Conservation (phyloP, 2,797 vertebrate genomes). For the Heterohyrax brucei region DNA sequence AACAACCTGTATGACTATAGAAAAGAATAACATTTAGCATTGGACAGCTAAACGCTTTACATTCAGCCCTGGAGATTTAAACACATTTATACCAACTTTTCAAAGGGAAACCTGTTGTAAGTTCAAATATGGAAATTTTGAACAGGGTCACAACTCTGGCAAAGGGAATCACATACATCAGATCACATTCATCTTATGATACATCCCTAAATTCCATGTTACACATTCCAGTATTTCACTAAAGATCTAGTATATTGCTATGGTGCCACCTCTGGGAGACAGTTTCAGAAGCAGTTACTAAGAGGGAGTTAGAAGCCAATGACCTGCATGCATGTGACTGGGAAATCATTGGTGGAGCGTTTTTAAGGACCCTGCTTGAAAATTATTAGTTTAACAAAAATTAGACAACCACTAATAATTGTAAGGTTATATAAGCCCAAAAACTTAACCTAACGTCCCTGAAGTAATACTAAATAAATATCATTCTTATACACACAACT, state of each 20-base stretch:
- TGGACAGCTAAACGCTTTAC: not conserved
- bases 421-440: not conserved
- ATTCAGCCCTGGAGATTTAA: too few species aligned
- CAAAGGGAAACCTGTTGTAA: conserved; percentile 36
- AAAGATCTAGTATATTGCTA: not conserved
- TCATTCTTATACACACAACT: not conserved
- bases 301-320: not conserved
- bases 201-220: not conserved
- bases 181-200: not conserved
- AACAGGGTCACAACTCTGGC: not conserved
- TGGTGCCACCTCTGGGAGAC: not conserved
- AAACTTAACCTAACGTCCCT: conserved; percentile 6
- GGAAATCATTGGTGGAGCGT: not conserved
- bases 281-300: not conserved
- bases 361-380: not conserved
- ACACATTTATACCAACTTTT: not conserved
- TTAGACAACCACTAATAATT: not conserved
- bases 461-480: conserved; percentile 4
- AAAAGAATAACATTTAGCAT: conserved; percentile 15
- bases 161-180: not conserved
- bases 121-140: not conserved
- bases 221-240: too few species aligned
- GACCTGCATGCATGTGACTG: not conserved
- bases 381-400: not conserved
- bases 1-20: not conserved